Base-by-base conservation (phyloP, 1,140 invertebrate genomes). In the Sitobion miscanthi region DNA sequence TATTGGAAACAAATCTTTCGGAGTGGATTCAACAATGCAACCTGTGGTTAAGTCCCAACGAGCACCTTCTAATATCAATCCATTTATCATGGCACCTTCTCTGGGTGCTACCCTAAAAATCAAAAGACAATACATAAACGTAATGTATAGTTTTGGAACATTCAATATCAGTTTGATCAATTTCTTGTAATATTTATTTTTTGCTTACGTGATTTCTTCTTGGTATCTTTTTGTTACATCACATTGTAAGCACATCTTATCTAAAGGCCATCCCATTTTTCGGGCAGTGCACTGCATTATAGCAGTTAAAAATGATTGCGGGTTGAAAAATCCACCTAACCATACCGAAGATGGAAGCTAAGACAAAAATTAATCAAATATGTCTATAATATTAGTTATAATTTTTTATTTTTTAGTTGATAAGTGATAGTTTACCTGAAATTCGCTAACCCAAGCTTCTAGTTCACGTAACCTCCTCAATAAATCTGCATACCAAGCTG, bases 241-340 rank as follows among this genome's bases (percentile, higher is more conserved):
- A 95, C 98, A 98, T 95, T 98, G 97, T 86, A 99, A 96, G 95
- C 98, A 98, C 98, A 99, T 99, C 95, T 98, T 98, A 95, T 99
- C 98, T 77, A 99, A 96, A 1, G 99, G 98, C 97, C 98, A 98
- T 95, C 99, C 98, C 95, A 99, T 99, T 95, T 98, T 99, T 69
- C 98, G 96, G 3, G 98, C 98, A 87, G 98, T 99, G 95, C 98
- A 98, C 95, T 99, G 99, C 98, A 99, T 99, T 94, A 99, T 99
- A 54, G 99, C 98, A 1, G 98, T 99, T 20, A 99, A 96, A 95
- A 99, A 99, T 25, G 98, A 99, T 95, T 99, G 98, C 0, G 99
- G 99, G 95, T 99, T 99, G 95, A 99, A 99, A 95, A 99, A 98
- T 38, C 98, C 98, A 21, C 97, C 98, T 47, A 99, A 95, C 98